These are phyloP conservation scores for Neoarius graeffei DNA, from an alignment of 2,113 vertebrate genomes.

Conservation along the genomic window DNA sequence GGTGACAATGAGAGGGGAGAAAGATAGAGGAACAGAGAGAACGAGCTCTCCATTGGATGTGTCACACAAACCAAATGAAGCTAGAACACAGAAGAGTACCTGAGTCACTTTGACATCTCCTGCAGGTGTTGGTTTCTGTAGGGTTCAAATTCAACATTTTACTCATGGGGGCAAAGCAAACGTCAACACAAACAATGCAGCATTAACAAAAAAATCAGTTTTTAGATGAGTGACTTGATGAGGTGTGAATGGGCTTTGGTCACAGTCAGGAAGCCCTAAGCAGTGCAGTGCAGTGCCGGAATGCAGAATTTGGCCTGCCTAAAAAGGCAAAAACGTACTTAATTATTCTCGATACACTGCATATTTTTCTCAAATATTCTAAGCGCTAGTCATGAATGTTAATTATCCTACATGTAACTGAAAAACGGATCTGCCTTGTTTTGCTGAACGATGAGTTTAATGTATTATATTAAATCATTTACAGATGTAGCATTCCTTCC, in stretches of 20 bases:
- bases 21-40: conserved; percentile 47
- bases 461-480: not conserved
- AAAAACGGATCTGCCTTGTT: conserved; percentile 2
- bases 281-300: conserved; percentile 12
- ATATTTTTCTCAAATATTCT: conserved; percentile 47
- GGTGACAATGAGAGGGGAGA: conserved; percentile 44
- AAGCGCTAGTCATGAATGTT: not conserved
- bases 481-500: not conserved
- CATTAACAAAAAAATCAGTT: conserved; percentile 50
- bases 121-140: conserved; percentile 85
- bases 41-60: conserved; percentile 63
- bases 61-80: conserved; percentile 76
- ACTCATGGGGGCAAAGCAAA: conserved; percentile 65
- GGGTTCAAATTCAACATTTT: conserved; percentile 84
- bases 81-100: conserved; percentile 78
- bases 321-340: conserved; percentile 1
- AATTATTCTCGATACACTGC: conserved; percentile 42
- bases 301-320: conserved; percentile 4
- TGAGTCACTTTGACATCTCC: conserved; percentile 85
- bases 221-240: conserved; percentile 40
- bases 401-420: not conserved
- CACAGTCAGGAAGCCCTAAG: conserved; percentile 1
- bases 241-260: not conserved
- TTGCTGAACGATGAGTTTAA: not conserved
- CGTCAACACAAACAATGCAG: conserved; percentile 63